phyloP scores from a whole-genome alignment of 2,113 vertebrate species.

The Choloepus hoffmanni region DNA sequence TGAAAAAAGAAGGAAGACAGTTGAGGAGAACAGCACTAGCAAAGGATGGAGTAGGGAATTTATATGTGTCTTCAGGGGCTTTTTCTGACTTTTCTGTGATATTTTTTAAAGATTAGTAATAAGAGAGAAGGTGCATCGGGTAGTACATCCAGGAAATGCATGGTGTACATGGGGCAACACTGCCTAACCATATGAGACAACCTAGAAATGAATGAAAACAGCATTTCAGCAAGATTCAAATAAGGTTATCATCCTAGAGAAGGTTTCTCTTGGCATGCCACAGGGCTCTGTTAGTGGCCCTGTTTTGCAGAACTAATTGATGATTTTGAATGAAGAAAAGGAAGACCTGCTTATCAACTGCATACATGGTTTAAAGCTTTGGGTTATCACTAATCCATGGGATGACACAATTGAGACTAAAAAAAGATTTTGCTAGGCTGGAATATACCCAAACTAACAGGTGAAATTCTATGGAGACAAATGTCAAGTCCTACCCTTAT shows the following conservation, averaged over 20 bases:
- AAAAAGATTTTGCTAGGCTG: background rate
- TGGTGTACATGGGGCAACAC: background rate
- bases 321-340: background rate
- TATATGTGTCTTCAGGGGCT: background rate
- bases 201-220: background rate
- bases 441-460: background rate
- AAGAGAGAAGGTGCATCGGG: background rate
- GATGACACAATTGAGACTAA: background rate
- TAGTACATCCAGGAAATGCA: background rate
- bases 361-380: background rate
- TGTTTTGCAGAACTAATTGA: background rate
- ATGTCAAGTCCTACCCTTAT: background rate
- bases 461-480: background rate
- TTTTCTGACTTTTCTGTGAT: background rate
- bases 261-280: fast-evolving
- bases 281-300: background rate
- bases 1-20: background rate
- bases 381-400: background rate
- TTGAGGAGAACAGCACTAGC: background rate
- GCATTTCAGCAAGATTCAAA: background rate
- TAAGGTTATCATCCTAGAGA: background rate
- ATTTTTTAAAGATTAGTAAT: slow-evolving; percentile 19
- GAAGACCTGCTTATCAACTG: background rate
- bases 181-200: background rate
- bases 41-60: background rate